Conservation (phyloP, 2,888 invertebrate species). For the Tromatobia lineatoria region DNA sequence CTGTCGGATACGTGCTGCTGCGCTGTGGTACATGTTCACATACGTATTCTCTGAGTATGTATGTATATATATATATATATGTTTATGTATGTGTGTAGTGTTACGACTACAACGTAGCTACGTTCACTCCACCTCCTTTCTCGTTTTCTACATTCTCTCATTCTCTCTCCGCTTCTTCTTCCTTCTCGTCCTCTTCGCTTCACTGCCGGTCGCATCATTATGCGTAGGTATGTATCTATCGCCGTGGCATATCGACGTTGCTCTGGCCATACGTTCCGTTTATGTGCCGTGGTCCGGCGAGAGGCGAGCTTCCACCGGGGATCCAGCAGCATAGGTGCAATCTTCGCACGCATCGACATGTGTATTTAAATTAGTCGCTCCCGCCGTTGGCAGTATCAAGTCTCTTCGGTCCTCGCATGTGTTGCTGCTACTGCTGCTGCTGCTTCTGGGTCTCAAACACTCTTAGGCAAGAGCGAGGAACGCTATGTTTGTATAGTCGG, state of each 20-base stretch:
- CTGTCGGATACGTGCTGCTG: conserved; percentile 62
- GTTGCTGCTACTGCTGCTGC: conserved; percentile 37
- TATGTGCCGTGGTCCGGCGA: conserved; percentile 23
- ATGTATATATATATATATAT: not conserved
- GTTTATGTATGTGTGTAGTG: not conserved
- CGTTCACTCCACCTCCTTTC: conserved; percentile 52
- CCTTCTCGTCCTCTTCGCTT: conserved; percentile 31
- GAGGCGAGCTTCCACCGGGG: conserved; percentile 16
- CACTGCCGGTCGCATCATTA: conserved; percentile 61
- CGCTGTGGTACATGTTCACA: conserved; percentile 4
- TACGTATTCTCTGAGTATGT: not conserved
- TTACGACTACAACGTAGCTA: conserved; percentile 8
- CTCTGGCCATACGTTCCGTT: conserved; percentile 24
- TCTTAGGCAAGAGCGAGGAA: conserved; percentile 9
- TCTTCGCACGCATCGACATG: conserved; percentile 85
- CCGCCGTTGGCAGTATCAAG: conserved; percentile 78
- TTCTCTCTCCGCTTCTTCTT: conserved; percentile 35
- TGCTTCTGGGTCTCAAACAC: conserved; percentile 22
- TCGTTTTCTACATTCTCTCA: conserved; percentile 34
- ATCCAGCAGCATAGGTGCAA: conserved; percentile 78
- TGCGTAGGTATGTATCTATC: conserved; percentile 67
- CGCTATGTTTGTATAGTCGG: not conserved
- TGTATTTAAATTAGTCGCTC: conserved; percentile 85
- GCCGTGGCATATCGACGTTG: conserved; percentile 65
- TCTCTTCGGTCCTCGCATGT: conserved; percentile 18